These are phyloP conservation scores for Hyperoplus immaculatus DNA, from an alignment of 2,797 vertebrate species.

Conservation along the genomic window DNA sequence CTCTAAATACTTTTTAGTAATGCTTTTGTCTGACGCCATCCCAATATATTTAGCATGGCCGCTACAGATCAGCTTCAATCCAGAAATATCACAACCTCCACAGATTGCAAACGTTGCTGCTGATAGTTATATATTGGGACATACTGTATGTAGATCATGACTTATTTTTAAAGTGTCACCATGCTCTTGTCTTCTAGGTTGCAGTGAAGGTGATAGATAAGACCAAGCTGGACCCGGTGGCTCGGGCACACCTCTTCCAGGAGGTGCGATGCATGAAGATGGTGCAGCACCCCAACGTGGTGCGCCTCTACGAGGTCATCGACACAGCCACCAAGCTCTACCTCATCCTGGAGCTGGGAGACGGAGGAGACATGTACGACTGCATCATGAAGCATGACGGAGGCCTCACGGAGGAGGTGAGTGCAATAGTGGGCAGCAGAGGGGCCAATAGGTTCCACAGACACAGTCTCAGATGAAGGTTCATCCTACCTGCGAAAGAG, in stretches of 20 bases:
- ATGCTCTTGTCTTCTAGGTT: conserved; percentile 77
- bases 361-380: conserved; percentile 99
- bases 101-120: neutral
- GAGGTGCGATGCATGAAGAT: conserved; percentile 99
- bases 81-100: neutral
- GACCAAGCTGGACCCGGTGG: conserved; percentile 95
- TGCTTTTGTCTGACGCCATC: neutral
- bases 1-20: neutral
- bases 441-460: neutral
- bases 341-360: conserved; percentile 98
- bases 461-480: neutral
- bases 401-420: conserved; percentile 94
- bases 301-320: conserved; percentile 98
- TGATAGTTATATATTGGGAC: neutral
- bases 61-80: neutral
- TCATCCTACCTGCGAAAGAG: neutral
- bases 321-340: conserved; percentile 99
- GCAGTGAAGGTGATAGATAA: conserved; percentile 99
- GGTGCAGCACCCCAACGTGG: conserved; percentile 98
- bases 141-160: neutral
- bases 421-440: neutral
- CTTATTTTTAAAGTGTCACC: neutral
- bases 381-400: conserved; percentile 99
- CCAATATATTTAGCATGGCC: neutral
- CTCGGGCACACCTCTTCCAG: conserved; percentile 97